A percentile compares a stretch with the other conserved stretches of the same genome.
Evolutionary conservation across 2,113 vertebrate species (phyloP).

Genomic region (Suncus etruscus): DNA sequence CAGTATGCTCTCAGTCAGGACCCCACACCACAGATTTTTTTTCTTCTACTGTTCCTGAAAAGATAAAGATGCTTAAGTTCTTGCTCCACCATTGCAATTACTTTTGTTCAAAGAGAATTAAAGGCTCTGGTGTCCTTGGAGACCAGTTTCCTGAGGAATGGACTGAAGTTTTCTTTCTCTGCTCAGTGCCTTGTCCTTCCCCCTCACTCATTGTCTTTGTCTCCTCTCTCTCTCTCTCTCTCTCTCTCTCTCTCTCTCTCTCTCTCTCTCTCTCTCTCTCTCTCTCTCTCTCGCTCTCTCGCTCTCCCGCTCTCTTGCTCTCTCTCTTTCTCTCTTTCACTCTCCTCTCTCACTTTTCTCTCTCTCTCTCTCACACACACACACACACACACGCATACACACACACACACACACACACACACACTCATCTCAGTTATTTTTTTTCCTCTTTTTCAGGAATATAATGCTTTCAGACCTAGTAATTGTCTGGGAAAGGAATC

Average conservation of each 20-base stretch:
- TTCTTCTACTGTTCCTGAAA: not conserved
- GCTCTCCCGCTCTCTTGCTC: not conserved
- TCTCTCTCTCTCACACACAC: not conserved
- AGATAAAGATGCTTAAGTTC: not conserved
- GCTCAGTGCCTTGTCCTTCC: rapidly evolving
- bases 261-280: no score
- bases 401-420: no score
- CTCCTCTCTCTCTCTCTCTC: not conserved
- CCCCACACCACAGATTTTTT: not conserved
- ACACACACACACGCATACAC: no score
- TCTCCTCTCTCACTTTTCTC: no score
- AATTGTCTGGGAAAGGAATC: slow-evolving; percentile 15
- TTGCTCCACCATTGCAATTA: not conserved
- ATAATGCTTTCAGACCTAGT: not conserved
- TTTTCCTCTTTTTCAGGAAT: slow-evolving; percentile 38
- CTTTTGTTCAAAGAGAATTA: not conserved
- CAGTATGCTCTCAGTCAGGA: rapidly evolving
- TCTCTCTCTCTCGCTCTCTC: no score
- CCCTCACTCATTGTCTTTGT: no score
- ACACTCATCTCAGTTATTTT: not conserved
- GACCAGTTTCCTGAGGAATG: not conserved
- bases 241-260: no score
- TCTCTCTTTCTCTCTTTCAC: no score
- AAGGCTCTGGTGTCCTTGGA: not conserved
- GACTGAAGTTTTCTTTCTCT: not conserved